phyloP scores from a whole-genome alignment of 37 sponge, comb jelly and placozoan species.

The Ephydatia muelleri region DNA sequence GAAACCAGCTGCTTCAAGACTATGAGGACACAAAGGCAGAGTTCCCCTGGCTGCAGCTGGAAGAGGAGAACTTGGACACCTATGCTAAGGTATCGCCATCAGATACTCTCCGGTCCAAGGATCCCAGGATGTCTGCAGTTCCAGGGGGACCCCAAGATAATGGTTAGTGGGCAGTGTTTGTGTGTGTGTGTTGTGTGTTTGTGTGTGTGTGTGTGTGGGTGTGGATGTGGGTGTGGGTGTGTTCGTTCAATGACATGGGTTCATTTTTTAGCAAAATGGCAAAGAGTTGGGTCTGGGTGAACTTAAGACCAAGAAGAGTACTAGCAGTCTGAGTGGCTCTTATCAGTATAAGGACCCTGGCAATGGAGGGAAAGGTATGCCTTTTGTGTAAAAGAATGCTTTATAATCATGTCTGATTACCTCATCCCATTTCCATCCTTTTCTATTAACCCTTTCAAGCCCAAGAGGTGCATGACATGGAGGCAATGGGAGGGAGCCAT shows the following conservation, averaged over 20 bases:
- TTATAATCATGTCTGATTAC: background rate
- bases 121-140: too few relatives aligned
- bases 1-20: conserved; percentile 41
- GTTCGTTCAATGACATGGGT: too few relatives aligned
- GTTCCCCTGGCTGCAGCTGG: conserved; percentile 78
- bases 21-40: conserved; percentile 63
- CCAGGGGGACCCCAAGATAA: too few relatives aligned
- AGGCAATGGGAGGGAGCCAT: conserved; percentile 10
- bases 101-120: too few relatives aligned
- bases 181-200: background rate
- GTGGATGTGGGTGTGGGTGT: background rate
- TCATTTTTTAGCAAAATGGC: too few relatives aligned
- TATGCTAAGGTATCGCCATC: background rate
- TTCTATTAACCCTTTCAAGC: background rate
- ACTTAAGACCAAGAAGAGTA: conserved; percentile 1
- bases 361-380: background rate
- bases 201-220: too few relatives aligned
- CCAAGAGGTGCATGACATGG: background rate
- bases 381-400: background rate
- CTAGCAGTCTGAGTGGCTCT: conserved; percentile 13
- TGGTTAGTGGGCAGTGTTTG: too few relatives aligned
- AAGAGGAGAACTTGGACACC: conserved; percentile 57
- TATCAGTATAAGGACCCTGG: conserved; percentile 8
- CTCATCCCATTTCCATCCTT: background rate
- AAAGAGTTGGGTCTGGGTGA: too few relatives aligned